Evolutionary conservation across 2,888 invertebrate genomes (phyloP), one percentile per base, ranked within the genome.

Genomic region (Drosophila austrosaltans): DNA sequence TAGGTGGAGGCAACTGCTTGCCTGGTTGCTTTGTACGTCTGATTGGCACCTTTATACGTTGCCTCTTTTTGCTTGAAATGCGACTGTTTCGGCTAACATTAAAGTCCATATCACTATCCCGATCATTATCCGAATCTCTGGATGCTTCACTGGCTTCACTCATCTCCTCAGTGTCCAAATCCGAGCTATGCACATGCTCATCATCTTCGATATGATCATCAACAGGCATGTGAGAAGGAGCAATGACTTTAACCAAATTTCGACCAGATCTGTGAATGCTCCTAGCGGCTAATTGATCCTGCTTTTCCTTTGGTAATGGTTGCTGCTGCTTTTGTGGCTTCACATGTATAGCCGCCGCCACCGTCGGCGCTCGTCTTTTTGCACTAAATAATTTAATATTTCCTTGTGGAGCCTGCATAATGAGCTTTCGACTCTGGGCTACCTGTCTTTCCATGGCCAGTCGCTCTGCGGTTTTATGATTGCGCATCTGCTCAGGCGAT

Each of bases 31-130:
- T 64, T 7, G 68, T 57, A 8, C 72, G 75, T 28, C 56, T 78
- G 3, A 44, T 59, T 1, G 73, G 40, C 53, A 74, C 81, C 32
- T 64, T 87, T 42, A 71, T 54, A 0, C 87, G 85, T 69, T 91
- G 85, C 67, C 91, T 91, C 2, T 89, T 83, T 76, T 91, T 89
- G 32, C 84, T 86, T 16, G 90, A 81, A 57, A 78, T 89, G 2
- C 92, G 89, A 80, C 81, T 77, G 7, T 94, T 94, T 82, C 93
- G 53, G 10, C 74, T 94, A 69, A 94, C 94, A 79, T 94, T 94
- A 72, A 94, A 94, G 92, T 95, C 95, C 36, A 94, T 94, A 82
- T 95, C 94, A 89, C 94, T 93, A 67, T 95, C 95, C 56, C 94
- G 93, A 75, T 93, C 93, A 82, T 94, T 94, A 68, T 92, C 92